Conservation (phyloP, 2,113 vertebrate genomes). For the Harpagus bidentatus region DNA sequence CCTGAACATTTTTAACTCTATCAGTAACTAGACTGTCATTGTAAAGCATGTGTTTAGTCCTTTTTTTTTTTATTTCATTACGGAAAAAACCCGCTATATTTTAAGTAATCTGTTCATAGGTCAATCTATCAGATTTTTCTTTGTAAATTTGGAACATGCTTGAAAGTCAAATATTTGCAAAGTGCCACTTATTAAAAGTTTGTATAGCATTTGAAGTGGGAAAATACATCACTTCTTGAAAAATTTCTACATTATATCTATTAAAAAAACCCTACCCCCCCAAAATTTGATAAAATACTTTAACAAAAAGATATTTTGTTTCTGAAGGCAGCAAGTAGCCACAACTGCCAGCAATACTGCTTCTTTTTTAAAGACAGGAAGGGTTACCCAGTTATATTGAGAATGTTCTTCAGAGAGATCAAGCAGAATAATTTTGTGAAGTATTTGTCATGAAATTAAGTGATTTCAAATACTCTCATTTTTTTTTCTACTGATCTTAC, state of each 20-base stretch:
- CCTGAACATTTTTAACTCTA: background rate
- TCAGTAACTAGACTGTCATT: background rate
- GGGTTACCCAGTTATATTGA: background rate
- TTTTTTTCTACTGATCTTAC: background rate
- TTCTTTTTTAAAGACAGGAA: background rate
- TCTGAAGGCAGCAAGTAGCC: background rate
- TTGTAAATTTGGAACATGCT: background rate
- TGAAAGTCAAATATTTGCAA: background rate
- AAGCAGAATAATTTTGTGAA: background rate
- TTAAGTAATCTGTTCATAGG: background rate
- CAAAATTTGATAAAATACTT: no score
- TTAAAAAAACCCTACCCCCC: rapidly evolving
- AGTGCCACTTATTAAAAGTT: background rate
- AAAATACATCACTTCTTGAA: background rate
- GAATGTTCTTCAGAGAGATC: background rate
- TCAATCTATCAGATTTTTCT: background rate
- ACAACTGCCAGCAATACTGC: background rate
- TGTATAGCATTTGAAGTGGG: background rate
- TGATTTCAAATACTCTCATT: background rate
- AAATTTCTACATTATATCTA: background rate
- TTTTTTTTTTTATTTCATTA: background rate
- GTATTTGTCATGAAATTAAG: background rate
- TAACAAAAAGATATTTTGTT: background rate
- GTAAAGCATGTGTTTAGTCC: background rate
- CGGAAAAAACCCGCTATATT: rapidly evolving